A percentile compares a stretch with the other conserved stretches of the same genome.
phyloP scores from a whole-genome alignment of 2,888 invertebrate species.

The Acrocyrtus sp. region DNA sequence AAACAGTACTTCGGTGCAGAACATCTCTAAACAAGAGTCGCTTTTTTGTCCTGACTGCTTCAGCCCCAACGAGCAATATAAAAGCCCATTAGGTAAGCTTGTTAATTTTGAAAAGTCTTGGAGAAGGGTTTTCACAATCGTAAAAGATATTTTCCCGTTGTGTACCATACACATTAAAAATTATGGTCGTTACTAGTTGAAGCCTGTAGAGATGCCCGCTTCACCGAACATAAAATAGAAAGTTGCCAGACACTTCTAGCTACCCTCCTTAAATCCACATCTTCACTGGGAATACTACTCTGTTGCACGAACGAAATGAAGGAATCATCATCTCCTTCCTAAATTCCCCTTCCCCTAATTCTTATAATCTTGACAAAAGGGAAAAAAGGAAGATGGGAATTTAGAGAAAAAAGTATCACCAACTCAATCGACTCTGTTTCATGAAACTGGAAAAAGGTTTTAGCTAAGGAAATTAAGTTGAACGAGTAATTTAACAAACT shows the following conservation, averaged over 20 bases:
- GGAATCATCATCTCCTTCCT: background rate
- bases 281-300: background rate
- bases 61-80: constrained; percentile 32
- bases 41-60: background rate
- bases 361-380: constrained; percentile 14
- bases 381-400: constrained; percentile 13
- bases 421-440: constrained; percentile 47
- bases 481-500: constrained; percentile 52
- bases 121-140: constrained; percentile 34
- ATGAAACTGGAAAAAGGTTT: constrained; percentile 32
- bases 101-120: constrained; percentile 45
- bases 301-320: background rate
- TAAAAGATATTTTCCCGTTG: constrained; percentile 31
- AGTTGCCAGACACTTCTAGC: background rate
- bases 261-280: background rate
- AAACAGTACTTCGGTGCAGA: background rate
- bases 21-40: background rate
- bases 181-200: background rate
- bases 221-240: background rate
- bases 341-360: constrained; percentile 5
- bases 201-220: background rate
- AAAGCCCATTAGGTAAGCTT: constrained; percentile 46
- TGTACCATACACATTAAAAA: background rate
- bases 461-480: constrained; percentile 51
- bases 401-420: constrained; percentile 5